Evolutionary conservation across 2,113 vertebrate genomes (phyloP).

Genomic region (Sakesphorus luctuosus): DNA sequence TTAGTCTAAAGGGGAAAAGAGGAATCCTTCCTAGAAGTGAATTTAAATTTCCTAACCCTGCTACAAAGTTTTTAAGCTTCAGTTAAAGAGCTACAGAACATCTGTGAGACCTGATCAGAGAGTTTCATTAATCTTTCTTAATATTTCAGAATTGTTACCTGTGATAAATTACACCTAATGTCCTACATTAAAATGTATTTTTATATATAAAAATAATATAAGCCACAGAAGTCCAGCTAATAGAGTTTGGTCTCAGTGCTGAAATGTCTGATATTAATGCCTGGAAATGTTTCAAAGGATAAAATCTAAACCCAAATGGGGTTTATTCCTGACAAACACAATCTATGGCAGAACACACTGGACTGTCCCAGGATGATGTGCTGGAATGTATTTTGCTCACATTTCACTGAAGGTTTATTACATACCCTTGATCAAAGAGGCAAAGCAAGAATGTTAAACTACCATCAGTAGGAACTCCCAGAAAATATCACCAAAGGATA

Average conservation of each 20-base stretch:
- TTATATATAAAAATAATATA: not conserved
- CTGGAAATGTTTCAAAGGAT: not conserved
- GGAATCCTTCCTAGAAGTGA: not conserved
- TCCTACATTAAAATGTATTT: not conserved
- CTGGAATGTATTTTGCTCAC: not conserved
- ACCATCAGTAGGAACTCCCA: not conserved
- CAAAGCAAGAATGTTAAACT: not conserved
- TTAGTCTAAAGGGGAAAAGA: not conserved
- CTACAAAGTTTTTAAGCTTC: not conserved
- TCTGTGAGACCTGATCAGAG: not conserved
- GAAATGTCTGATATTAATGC: not conserved
- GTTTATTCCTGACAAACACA: not conserved
- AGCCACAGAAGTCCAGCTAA: not conserved
- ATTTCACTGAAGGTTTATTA: not conserved
- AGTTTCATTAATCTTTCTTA: not conserved
- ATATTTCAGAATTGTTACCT: not conserved
- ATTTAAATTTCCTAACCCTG: not conserved
- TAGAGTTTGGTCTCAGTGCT: not conserved
- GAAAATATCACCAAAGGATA: not conserved
- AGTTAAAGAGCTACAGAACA: not conserved
- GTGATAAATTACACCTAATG: not conserved
- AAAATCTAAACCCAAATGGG: not conserved
- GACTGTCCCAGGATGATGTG: not conserved
- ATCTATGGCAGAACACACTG: rapidly evolving
- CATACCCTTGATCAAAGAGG: not conserved